Percentiles rank a stretch among this genome's conserved stretches.
phyloP scores from a whole-genome alignment of 2,888 invertebrate genomes.

The Thecophora atra region DNA sequence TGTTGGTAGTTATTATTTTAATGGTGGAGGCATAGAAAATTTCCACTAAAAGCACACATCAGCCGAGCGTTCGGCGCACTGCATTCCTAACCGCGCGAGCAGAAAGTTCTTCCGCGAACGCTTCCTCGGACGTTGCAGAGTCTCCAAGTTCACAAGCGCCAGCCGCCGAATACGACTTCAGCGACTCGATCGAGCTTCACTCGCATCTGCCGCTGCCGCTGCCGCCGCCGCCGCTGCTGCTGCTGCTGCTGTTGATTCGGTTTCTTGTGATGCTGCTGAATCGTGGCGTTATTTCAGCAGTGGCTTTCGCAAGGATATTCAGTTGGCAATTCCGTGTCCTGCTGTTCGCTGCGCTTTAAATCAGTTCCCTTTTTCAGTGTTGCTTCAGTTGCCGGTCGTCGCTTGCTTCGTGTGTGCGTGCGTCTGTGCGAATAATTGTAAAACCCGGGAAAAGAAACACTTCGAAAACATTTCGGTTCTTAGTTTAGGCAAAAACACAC shows the following conservation, averaged over 20 bases:
- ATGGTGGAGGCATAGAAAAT: slow-evolving; percentile 44
- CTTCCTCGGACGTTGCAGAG: slow-evolving; percentile 25
- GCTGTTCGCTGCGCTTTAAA: slow-evolving; percentile 54
- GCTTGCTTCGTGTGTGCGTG: slow-evolving; percentile 63
- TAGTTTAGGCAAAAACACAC: too few species aligned
- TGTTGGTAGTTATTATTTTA: slow-evolving; percentile 41
- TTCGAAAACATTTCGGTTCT: background rate
- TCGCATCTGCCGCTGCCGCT: slow-evolving; percentile 33
- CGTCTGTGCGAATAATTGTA: slow-evolving; percentile 50
- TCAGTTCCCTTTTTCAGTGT: slow-evolving; percentile 58
- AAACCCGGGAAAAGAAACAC: background rate
- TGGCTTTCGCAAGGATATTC: slow-evolving; percentile 46
- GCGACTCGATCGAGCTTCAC: slow-evolving; percentile 24
- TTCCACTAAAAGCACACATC: slow-evolving; percentile 31
- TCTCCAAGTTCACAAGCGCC: background rate
- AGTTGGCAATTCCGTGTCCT: slow-evolving; percentile 51
- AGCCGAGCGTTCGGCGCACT: slow-evolving; percentile 44
- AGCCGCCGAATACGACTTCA: slow-evolving; percentile 9
- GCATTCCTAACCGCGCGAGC: slow-evolving; percentile 47
- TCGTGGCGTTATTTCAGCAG: slow-evolving; percentile 8
- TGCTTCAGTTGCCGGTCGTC: slow-evolving; percentile 64
- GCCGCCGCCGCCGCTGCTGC: slow-evolving; percentile 46
- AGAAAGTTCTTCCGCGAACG: slow-evolving; percentile 43
- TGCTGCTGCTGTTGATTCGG: slow-evolving; percentile 4
- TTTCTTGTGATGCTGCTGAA: slow-evolving; percentile 12